Evolutionary conservation across 2,888 invertebrate species (phyloP).

Genomic region (Uloborus plumipes): DNA sequence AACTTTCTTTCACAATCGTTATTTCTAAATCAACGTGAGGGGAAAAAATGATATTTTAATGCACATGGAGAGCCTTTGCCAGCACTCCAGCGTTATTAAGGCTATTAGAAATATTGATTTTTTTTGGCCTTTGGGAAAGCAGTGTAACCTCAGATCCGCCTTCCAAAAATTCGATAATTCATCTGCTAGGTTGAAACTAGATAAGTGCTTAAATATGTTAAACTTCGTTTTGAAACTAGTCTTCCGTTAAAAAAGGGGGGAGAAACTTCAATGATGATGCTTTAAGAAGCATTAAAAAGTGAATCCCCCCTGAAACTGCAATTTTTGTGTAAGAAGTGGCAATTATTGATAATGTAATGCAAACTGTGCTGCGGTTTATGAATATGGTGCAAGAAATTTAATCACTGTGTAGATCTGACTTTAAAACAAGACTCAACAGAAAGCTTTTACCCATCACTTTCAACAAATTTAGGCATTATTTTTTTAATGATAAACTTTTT

Average conservation of each 20-base stretch:
- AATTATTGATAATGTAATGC: slow-evolving; percentile 54
- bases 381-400: slow-evolving; percentile 31
- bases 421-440: not conserved
- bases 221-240: slow-evolving; percentile 45
- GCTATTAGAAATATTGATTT: slow-evolving; percentile 62
- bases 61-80: slow-evolving; percentile 37
- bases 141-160: slow-evolving; percentile 40
- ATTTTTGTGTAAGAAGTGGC: slow-evolving; percentile 38
- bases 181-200: slow-evolving; percentile 52
- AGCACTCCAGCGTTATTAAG: slow-evolving; percentile 44
- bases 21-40: slow-evolving; percentile 58
- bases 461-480: too few species aligned
- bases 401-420: slow-evolving; percentile 24
- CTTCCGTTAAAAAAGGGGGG: slow-evolving; percentile 46
- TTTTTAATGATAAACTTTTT: too few species aligned
- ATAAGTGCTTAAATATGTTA: slow-evolving; percentile 63
- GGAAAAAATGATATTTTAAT: slow-evolving; percentile 56
- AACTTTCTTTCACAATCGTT: slow-evolving; percentile 47
- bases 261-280: slow-evolving; percentile 39
- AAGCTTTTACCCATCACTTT: not conserved
- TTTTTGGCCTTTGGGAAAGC: slow-evolving; percentile 34
- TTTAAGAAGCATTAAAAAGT: slow-evolving; percentile 56
- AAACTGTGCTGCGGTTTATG: slow-evolving; percentile 26
- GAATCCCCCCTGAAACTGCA: slow-evolving; percentile 39
- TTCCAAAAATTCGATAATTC: slow-evolving; percentile 59